Evolutionary conservation across 1,140 invertebrate genomes (phyloP).

Genomic region (Acyrthosiphon pisum): DNA sequence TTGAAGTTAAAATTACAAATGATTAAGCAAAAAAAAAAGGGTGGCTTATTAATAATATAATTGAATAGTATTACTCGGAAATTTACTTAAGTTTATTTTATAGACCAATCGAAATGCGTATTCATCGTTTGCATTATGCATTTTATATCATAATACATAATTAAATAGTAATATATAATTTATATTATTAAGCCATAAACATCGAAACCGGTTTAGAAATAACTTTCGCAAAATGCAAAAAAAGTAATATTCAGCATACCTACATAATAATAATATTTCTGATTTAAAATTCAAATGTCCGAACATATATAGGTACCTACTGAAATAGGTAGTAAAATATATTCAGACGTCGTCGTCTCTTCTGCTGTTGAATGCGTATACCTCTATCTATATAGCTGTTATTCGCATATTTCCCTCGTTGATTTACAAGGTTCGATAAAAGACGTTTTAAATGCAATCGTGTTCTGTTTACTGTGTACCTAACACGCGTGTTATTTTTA

Average conservation of each 20-base stretch:
- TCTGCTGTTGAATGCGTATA: not conserved
- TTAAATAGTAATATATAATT: not conserved
- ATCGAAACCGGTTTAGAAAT: not conserved
- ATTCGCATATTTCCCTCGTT: not conserved
- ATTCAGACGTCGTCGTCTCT: not conserved
- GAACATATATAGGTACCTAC: not conserved
- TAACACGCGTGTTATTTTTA: not conserved
- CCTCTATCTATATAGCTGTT: not conserved
- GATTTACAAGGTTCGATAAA: not conserved
- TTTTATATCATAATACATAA: not conserved
- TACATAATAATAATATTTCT: not conserved
- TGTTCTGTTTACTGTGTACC: not conserved
- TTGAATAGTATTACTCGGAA: not conserved
- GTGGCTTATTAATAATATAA: not conserved
- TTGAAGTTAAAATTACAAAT: not conserved
- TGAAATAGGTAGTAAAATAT: not conserved
- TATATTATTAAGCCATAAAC: not conserved
- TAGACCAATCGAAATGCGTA: not conserved
- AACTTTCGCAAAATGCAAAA: not conserved
- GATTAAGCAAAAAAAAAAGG: not conserved
- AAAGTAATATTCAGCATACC: not conserved
- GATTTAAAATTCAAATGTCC: not conserved
- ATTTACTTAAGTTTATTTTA: not conserved
- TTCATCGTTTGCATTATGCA: not conserved
- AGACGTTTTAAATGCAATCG: not conserved